phyloP scores from a whole-genome alignment of 2,888 invertebrate species.

The Hirtodrosophila trivittata region DNA sequence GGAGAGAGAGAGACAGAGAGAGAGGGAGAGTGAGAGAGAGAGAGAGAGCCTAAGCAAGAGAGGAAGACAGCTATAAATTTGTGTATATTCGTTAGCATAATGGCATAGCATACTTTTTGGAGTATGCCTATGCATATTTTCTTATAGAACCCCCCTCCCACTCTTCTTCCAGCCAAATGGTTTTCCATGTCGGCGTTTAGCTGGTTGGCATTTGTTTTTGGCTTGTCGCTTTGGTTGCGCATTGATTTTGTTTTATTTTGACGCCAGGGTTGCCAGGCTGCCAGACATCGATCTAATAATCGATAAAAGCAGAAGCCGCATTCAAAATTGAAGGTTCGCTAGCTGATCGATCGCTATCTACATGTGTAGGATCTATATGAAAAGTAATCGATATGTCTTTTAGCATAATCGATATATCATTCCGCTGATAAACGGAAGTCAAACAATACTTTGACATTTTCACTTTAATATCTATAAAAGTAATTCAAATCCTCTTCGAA shows the following conservation, averaged over 20 bases:
- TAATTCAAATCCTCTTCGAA: conserved; percentile 30
- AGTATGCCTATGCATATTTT: conserved; percentile 29
- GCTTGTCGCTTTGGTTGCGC: conserved; percentile 38
- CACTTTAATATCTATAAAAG: too few species aligned
- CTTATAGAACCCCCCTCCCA: background rate
- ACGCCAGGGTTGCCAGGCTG: conserved; percentile 41
- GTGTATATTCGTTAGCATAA: conserved; percentile 18
- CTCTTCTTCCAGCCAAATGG: background rate
- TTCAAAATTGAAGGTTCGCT: too few species aligned
- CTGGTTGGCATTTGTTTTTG: conserved; percentile 2
- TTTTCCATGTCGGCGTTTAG: background rate
- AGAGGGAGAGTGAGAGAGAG: background rate
- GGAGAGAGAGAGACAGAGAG: background rate
- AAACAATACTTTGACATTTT: too few species aligned
- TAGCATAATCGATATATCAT: too few species aligned
- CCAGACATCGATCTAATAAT: conserved; percentile 30
- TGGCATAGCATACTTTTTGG: conserved; percentile 64
- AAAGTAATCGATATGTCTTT: too few species aligned
- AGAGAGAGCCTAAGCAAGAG: background rate
- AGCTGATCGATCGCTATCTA: too few species aligned
- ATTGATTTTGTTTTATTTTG: conserved; percentile 58
- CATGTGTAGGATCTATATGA: too few species aligned
- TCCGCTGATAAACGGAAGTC: too few species aligned
- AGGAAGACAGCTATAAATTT: too few species aligned
- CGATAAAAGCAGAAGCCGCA: conserved; percentile 7